These are phyloP conservation scores for Eupithecia inturbata DNA, from an alignment of 2,888 invertebrate genomes.

Conservation along the genomic window DNA sequence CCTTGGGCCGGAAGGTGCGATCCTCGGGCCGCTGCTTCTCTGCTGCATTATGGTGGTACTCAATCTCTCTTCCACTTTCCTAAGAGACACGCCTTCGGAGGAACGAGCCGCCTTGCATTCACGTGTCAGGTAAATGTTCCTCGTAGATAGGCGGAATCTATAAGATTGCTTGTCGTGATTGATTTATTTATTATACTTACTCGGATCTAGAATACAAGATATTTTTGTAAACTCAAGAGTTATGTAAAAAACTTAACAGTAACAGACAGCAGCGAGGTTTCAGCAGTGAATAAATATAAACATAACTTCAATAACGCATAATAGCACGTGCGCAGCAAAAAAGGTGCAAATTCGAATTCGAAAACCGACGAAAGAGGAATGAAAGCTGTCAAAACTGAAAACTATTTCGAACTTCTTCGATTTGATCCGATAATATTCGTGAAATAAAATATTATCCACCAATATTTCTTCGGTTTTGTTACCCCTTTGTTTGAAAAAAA, in stretches of 20 bases:
- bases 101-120: conserved; percentile 81
- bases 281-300: not conserved
- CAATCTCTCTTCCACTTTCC: conserved; percentile 90
- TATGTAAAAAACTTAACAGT: not conserved
- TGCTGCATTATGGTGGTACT: conserved; percentile 97
- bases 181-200: not conserved
- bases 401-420: not conserved
- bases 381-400: not conserved
- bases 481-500: not conserved
- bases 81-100: conserved; percentile 87
- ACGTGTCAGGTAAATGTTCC: conserved; percentile 73
- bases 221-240: not conserved
- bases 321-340: not conserved
- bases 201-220: not conserved
- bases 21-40: conserved; percentile 96
- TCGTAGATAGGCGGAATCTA: not conserved
- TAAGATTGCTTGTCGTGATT: not conserved
- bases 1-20: conserved; percentile 97
- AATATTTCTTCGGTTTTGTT: not conserved
- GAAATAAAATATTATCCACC: not conserved
- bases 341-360: not conserved
- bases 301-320: not conserved
- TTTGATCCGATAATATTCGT: not conserved
- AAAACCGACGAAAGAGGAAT: not conserved
- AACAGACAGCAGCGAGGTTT: too few species aligned